These are phyloP conservation scores for Smutsia temminckii DNA, from an alignment of 2,797 vertebrate species.

Conservation along the genomic window DNA sequence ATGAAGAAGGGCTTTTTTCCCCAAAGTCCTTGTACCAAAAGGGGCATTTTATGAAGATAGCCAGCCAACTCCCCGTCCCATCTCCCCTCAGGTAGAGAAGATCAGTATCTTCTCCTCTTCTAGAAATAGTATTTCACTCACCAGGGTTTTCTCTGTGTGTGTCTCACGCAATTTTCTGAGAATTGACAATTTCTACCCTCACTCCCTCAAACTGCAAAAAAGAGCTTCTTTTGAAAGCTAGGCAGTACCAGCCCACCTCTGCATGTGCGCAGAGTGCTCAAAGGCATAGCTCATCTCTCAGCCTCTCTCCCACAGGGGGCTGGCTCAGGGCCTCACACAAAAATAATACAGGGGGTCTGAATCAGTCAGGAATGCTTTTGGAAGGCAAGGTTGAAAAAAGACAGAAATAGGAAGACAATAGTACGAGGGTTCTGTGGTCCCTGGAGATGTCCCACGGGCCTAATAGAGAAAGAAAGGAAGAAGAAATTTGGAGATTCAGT, in stretches of 20 bases:
- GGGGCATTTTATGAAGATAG: neutral
- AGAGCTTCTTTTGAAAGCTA: conserved; percentile 31
- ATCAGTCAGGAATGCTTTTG: neutral
- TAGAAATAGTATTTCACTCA: neutral
- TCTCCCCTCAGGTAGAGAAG: neutral
- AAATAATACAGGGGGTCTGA: neutral
- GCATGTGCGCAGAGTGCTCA: neutral
- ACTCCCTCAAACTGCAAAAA: conserved; percentile 20
- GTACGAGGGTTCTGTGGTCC: neutral
- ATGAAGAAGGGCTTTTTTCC: conserved; percentile 8
- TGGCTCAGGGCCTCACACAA: neutral
- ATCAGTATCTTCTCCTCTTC: neutral
- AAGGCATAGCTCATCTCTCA: neutral
- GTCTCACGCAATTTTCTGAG: conserved; percentile 41
- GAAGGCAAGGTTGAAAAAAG: neutral
- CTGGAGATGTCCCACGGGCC: neutral
- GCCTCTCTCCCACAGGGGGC: neutral
- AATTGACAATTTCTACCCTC: conserved; percentile 56
- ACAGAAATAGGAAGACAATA: neutral
- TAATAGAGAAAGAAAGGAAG: conserved; percentile 17
- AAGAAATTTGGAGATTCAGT: conserved; percentile 3
- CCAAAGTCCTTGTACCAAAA: neutral
- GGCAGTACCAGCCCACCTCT: neutral
- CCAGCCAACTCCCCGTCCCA: neutral
- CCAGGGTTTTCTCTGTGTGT: neutral